Evolutionary conservation across 2,113 vertebrate genomes (phyloP).

Genomic region (Cinclus cinclus): DNA sequence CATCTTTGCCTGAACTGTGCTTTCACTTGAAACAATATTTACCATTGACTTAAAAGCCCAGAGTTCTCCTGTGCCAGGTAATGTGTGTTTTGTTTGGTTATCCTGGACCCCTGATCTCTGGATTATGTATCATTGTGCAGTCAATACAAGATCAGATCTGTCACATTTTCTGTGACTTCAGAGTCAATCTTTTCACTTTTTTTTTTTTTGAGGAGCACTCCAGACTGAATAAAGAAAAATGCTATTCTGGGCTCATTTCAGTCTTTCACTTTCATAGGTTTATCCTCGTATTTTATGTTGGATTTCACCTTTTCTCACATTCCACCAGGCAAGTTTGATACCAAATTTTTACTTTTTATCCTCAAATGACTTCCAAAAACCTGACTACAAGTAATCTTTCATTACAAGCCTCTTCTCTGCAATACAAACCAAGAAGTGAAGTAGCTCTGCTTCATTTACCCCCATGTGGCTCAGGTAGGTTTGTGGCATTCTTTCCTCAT

Average conservation of each 20-base stretch:
- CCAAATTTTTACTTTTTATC: not conserved
- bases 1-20: not conserved
- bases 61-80: not conserved
- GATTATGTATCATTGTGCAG: not conserved
- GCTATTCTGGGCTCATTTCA: not conserved
- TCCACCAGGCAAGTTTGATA: not conserved
- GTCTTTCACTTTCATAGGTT: not conserved
- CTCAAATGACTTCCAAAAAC: not conserved
- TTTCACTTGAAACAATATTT: not conserved
- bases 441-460: not conserved
- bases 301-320: not conserved
- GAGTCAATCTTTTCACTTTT: not conserved
- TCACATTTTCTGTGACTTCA: not conserved
- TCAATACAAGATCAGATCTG: not conserved
- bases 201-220: not conserved
- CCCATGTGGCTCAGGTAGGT: not conserved
- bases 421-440: not conserved
- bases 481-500: not conserved
- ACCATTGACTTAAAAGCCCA: not conserved
- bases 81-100: not conserved
- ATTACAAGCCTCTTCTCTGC: not conserved
- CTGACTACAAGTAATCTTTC: not conserved
- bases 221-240: not conserved
- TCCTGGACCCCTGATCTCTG: not conserved
- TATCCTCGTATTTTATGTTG: not conserved